These are phyloP conservation scores for Papilio elwesi DNA, from an alignment of 2,888 invertebrate genomes.

Conservation along the genomic window DNA sequence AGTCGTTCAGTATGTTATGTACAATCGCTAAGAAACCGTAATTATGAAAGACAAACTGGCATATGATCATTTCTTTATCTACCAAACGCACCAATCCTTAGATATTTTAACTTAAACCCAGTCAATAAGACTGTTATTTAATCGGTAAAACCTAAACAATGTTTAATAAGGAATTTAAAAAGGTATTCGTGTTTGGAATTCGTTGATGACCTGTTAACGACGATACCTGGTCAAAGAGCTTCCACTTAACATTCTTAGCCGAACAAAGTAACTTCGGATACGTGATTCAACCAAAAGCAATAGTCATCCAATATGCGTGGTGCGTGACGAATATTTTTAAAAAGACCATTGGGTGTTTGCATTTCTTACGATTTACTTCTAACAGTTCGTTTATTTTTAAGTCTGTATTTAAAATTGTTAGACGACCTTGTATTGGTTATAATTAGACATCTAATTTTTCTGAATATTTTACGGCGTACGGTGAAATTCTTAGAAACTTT, in stretches of 20 bases:
- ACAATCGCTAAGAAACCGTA: too few species aligned
- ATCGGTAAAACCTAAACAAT: background rate
- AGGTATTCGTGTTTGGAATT: background rate
- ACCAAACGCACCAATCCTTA: too few species aligned
- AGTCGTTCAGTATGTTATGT: too few species aligned
- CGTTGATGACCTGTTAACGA: background rate
- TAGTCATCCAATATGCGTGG: background rate
- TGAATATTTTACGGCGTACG: slow-evolving; percentile 10
- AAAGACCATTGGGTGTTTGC: background rate
- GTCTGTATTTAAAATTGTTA: background rate
- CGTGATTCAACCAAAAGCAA: slow-evolving; percentile 8
- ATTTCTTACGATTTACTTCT: slow-evolving; percentile 7
- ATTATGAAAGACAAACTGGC: background rate
- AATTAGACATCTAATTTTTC: slow-evolving; percentile 6
- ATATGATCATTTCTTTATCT: too few species aligned
- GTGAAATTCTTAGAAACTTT: background rate
- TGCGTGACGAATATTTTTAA: slow-evolving; percentile 3
- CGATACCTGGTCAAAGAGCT: background rate
- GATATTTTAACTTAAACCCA: too few species aligned
- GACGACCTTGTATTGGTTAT: slow-evolving; percentile 22
- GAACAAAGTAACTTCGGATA: background rate
- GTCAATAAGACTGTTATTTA: background rate
- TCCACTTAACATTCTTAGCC: background rate
- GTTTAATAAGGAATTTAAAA: background rate
- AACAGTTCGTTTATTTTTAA: slow-evolving; percentile 14